phyloP scores from a whole-genome alignment of 2,888 invertebrate genomes.

The Euspilapteryx auroguttella region DNA sequence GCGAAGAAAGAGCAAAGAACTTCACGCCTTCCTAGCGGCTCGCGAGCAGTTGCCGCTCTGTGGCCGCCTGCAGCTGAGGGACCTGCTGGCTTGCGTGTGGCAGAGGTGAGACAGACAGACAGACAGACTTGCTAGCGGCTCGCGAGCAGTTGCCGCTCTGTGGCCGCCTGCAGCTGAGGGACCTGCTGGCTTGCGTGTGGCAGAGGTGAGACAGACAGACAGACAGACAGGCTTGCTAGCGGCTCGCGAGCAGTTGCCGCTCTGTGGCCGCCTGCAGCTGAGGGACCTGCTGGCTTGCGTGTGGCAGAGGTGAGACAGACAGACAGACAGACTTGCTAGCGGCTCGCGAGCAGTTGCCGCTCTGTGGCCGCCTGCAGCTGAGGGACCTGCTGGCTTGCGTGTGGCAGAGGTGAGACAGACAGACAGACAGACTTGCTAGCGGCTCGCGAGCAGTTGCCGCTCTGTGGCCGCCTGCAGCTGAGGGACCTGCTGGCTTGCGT shows the following conservation, averaged over 20 bases:
- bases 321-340: no score
- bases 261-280: background rate
- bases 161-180: constrained; percentile 79
- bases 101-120: constrained; percentile 25
- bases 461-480: constrained; percentile 81
- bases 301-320: background rate
- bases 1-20: constrained; percentile 75
- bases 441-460: constrained; percentile 72
- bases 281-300: background rate
- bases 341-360: constrained; percentile 75
- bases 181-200: constrained; percentile 65
- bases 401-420: constrained; percentile 38
- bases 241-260: background rate
- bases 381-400: constrained; percentile 71
- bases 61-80: constrained; percentile 79
- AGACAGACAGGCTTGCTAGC: background rate
- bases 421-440: background rate
- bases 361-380: constrained; percentile 81
- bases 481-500: constrained; percentile 71
- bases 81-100: constrained; percentile 65
- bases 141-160: constrained; percentile 82
- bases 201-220: constrained; percentile 25
- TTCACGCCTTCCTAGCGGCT: constrained; percentile 74
- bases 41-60: constrained; percentile 78
- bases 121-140: constrained; percentile 63